These are phyloP conservation scores for Dasypus novemcinctus DNA, from an alignment of 2,113 vertebrate species.

Conservation along the genomic window DNA sequence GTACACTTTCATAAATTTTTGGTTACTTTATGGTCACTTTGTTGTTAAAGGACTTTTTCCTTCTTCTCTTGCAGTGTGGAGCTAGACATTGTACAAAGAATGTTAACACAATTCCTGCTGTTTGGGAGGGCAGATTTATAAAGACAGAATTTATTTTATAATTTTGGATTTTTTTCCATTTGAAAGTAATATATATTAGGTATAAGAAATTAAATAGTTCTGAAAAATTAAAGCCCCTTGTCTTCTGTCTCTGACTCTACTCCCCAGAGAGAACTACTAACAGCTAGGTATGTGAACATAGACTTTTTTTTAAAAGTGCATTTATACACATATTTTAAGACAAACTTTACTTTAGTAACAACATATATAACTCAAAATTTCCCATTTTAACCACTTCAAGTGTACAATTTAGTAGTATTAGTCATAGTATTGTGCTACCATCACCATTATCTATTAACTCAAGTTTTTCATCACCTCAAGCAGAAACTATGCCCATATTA, in stretches of 20 bases:
- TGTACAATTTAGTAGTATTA: no score
- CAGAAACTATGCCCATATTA: no score
- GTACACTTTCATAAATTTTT: no score
- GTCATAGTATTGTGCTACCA: no score
- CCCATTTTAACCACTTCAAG: no score
- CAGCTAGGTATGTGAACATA: constrained; percentile 9
- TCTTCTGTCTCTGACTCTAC: background rate
- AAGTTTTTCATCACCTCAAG: no score
- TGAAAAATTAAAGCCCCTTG: constrained; percentile 30
- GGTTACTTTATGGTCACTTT: no score
- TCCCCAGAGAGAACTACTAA: constrained; percentile 21
- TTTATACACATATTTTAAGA: background rate
- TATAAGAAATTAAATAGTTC: constrained; percentile 21
- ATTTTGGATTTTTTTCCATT: constrained; percentile 45
- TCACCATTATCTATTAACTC: no score
- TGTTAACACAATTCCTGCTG: background rate
- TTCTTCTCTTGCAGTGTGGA: background rate
- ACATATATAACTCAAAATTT: no score
- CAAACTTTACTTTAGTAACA: no score
- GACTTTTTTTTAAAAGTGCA: background rate
- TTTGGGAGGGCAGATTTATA: background rate
- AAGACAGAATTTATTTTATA: background rate
- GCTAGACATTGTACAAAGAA: constrained; percentile 19
- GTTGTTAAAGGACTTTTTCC: background rate
- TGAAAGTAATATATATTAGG: constrained; percentile 34